phyloP scores from a whole-genome alignment of 2,888 invertebrate genomes.

The Drosophila conformis region DNA sequence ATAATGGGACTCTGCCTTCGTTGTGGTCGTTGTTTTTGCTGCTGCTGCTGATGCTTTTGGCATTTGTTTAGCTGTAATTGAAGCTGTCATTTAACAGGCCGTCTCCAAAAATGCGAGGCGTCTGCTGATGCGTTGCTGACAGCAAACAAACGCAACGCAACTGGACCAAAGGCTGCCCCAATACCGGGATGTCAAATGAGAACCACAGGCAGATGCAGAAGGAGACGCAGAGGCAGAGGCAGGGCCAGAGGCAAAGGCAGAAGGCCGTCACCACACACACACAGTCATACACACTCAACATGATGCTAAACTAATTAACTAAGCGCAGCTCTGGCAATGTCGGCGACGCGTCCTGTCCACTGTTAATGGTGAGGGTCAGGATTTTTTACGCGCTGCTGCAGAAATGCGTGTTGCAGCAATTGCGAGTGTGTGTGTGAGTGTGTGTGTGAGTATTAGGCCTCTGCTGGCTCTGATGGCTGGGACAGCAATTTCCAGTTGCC shows the following conservation, averaged over 20 bases:
- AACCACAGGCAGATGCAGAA: constrained; percentile 29
- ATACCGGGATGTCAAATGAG: constrained; percentile 59
- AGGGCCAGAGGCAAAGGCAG: background rate
- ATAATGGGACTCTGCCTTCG: constrained; percentile 26
- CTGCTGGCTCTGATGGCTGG: constrained; percentile 26
- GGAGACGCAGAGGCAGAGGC: constrained; percentile 14
- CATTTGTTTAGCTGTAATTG: constrained; percentile 68
- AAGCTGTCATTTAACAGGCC: constrained; percentile 49
- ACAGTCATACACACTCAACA: constrained; percentile 36
- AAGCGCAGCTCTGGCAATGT: constrained; percentile 66
- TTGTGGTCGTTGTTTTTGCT: constrained; percentile 8
- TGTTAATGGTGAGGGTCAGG: constrained; percentile 60
- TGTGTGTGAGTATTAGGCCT: constrained; percentile 59
- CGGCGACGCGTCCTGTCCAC: constrained; percentile 42
- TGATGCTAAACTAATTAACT: constrained; percentile 77
- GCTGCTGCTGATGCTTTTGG: constrained; percentile 22
- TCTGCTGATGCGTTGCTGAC: constrained; percentile 63
- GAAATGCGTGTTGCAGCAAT: constrained; percentile 68
- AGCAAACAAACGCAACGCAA: constrained; percentile 66
- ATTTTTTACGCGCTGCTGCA: constrained; percentile 57
- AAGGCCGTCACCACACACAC: constrained; percentile 4
- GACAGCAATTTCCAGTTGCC: constrained; percentile 71
- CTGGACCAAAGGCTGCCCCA: constrained; percentile 14
- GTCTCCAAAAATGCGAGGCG: constrained; percentile 47
- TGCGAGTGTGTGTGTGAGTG: constrained; percentile 9